These are phyloP conservation scores for Creontiades dilutus DNA, from an alignment of 2,888 invertebrate species.

Conservation along the genomic window DNA sequence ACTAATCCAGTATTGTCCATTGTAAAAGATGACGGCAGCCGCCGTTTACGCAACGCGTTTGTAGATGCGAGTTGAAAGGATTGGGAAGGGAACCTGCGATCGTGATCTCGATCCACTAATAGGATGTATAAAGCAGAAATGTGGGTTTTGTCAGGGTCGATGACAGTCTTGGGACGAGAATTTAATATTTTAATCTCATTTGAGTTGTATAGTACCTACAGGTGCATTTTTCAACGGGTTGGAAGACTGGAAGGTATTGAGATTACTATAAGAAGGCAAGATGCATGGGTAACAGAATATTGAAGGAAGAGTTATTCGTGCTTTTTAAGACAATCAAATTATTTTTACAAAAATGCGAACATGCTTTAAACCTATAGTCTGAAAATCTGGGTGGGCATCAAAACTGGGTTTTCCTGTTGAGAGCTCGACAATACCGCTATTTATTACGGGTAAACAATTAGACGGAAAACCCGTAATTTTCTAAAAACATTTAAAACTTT, in stretches of 20 bases:
- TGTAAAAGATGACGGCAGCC: slow-evolving; percentile 59
- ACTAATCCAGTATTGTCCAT: slow-evolving; percentile 61
- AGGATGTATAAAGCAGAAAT: not conserved
- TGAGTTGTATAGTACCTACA: not conserved
- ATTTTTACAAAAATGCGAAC: too few relatives aligned
- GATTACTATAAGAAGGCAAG: too few relatives aligned
- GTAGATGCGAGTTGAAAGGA: slow-evolving; percentile 21
- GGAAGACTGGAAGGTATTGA: not conserved
- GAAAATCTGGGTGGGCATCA: too few relatives aligned
- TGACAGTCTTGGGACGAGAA: not conserved
- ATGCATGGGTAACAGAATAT: too few relatives aligned
- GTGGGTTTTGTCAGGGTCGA: not conserved
- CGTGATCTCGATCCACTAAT: slow-evolving; percentile 21
- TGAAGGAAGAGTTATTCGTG: too few relatives aligned
- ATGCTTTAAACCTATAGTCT: too few relatives aligned
- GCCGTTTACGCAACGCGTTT: slow-evolving; percentile 33
- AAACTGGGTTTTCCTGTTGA: too few relatives aligned
- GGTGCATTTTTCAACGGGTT: not conserved
- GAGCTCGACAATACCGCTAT: too few relatives aligned
- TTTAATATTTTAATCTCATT: slow-evolving; percentile 6
- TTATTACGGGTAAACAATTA: too few relatives aligned
- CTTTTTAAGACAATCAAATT: too few relatives aligned
- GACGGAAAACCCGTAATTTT: too few relatives aligned
- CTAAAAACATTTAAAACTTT: too few relatives aligned
- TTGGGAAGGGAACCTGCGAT: slow-evolving; percentile 24